Percentiles rank a stretch among this genome's conserved stretches.
Conservation (phyloP, 2,888 invertebrate genomes). For the Eristalis intricaria region DNA sequence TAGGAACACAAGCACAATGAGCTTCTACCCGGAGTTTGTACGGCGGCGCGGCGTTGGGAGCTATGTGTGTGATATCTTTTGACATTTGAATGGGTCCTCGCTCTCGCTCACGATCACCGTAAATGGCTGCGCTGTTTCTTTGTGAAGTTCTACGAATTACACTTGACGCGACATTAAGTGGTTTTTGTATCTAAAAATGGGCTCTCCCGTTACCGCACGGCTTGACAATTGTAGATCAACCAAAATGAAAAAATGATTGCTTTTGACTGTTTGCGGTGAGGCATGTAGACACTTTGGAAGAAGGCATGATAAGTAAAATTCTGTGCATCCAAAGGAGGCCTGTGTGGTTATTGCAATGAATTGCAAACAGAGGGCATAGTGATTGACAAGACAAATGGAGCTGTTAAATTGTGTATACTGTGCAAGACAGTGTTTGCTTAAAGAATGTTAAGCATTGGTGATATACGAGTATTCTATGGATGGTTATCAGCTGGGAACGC, state of each 20-base stretch:
- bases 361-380: not conserved
- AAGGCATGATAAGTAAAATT: not conserved
- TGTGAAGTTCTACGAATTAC: slow-evolving; percentile 30
- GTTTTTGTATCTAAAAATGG: slow-evolving; percentile 48
- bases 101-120: not conserved
- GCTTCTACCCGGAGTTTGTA: not conserved
- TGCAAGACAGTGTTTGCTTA: not conserved
- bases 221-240: slow-evolving; percentile 47
- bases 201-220: not conserved
- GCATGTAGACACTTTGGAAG: not conserved
- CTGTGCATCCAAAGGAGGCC: not conserved
- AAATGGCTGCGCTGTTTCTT: slow-evolving; percentile 20
- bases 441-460: not conserved
- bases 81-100: slow-evolving; percentile 61
- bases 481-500: not conserved
- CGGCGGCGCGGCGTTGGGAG: not conserved
- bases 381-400: not conserved
- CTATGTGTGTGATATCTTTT: slow-evolving; percentile 42
- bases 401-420: not conserved
- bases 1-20: not conserved
- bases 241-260: slow-evolving; percentile 9
- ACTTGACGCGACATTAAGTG: slow-evolving; percentile 58
- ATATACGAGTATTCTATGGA: not conserved
- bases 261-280: slow-evolving; percentile 10
- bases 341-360: not conserved